Evolutionary conservation across 53 echinoderm and acorn worm species (phyloP).

Genomic region (Astropecten irregularis): DNA sequence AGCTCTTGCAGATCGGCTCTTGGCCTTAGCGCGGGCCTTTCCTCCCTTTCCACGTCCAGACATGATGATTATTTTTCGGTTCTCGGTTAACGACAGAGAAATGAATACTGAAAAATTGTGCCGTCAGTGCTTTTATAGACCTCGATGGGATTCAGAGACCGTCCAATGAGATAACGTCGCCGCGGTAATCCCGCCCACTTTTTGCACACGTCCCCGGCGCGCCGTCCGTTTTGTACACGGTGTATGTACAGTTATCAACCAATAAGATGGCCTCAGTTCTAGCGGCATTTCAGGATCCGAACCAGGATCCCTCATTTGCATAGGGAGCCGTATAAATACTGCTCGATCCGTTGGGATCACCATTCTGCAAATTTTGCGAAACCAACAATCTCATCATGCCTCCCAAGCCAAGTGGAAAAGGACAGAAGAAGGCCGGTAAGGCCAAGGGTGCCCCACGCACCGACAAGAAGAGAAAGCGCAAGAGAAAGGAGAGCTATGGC

Average conservation of each 20-base stretch:
- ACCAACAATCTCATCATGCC: constrained; percentile 56
- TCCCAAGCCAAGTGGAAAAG: constrained; percentile 79
- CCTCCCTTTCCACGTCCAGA: too few species aligned
- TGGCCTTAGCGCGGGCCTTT: too few species aligned
- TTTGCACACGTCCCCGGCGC: neutral
- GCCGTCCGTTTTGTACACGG: neutral
- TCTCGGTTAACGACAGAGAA: neutral
- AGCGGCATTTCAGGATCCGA: neutral
- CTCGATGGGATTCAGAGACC: neutral
- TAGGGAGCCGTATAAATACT: neutral
- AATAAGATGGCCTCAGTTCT: neutral
- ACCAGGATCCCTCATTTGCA: constrained; percentile 24
- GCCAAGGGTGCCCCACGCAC: too few species aligned
- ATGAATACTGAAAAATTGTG: neutral
- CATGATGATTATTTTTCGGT: too few species aligned
- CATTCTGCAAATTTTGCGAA: constrained; percentile 18
- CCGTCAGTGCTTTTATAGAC: constrained; percentile 23
- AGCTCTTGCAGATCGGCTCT: too few species aligned
- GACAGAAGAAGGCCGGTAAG: too few species aligned
- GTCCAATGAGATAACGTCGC: constrained; percentile 6
- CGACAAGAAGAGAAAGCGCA: too few species aligned
- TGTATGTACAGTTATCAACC: neutral
- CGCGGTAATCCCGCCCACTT: constrained; percentile 1
- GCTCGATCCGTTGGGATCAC: neutral
- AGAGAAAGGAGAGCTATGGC: too few species aligned